Conservation (phyloP, 2,888 invertebrate species). For the Cheilosia urbana region DNA sequence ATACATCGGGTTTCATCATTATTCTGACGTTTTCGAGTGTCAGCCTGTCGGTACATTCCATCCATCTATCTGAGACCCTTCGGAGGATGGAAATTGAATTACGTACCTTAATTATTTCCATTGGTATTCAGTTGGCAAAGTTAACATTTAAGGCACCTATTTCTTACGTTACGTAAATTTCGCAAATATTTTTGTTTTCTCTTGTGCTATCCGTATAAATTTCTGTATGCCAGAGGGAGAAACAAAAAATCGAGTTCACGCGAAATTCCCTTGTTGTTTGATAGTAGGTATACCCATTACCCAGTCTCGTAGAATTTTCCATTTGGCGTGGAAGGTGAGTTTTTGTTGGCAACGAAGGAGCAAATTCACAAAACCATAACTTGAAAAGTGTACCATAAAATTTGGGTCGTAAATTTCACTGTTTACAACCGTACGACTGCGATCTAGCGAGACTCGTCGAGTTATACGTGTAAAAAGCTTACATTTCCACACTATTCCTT, state of each 20-base stretch:
- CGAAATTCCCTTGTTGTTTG: slow-evolving; percentile 46
- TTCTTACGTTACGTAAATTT: slow-evolving; percentile 36
- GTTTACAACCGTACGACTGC: slow-evolving; percentile 63
- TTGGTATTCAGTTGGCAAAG: slow-evolving; percentile 53
- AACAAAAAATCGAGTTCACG: slow-evolving; percentile 37
- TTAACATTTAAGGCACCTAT: slow-evolving; percentile 9
- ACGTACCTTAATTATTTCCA: slow-evolving; percentile 68
- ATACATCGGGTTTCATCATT: slow-evolving; percentile 43
- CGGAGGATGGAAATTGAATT: slow-evolving; percentile 61
- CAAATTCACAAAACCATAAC: slow-evolving; percentile 69
- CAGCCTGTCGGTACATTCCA: slow-evolving; percentile 36
- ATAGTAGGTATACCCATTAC: neutral
- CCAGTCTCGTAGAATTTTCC: neutral
- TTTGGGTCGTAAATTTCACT: slow-evolving; percentile 69
- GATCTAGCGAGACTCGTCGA: slow-evolving; percentile 55
- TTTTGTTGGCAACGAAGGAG: slow-evolving; percentile 58
- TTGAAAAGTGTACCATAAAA: slow-evolving; percentile 69
- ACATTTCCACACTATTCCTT: slow-evolving; percentile 49
- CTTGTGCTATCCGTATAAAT: slow-evolving; percentile 5
- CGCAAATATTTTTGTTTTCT: slow-evolving; percentile 20
- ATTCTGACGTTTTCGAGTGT: slow-evolving; percentile 24
- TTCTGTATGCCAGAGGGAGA: slow-evolving; percentile 9
- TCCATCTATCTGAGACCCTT: slow-evolving; percentile 8
- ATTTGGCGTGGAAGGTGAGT: slow-evolving; percentile 49
- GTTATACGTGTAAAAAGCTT: slow-evolving; percentile 59